These are phyloP conservation scores for Drosophila hawaiiensis DNA, from an alignment of 2,888 invertebrate species.

Conservation along the genomic window DNA sequence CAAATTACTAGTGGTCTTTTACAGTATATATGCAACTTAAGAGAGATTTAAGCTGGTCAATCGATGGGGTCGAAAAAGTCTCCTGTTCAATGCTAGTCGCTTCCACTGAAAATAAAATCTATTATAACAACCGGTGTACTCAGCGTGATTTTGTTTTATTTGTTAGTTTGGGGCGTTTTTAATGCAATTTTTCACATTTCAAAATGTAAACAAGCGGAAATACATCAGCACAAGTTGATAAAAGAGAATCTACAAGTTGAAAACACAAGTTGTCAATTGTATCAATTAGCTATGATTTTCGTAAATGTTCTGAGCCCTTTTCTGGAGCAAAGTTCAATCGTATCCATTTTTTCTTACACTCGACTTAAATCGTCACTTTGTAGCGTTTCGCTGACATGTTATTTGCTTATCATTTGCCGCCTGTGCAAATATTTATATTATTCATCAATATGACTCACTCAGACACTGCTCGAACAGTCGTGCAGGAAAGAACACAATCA, in stretches of 20 bases:
- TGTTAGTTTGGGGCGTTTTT: constrained; percentile 20
- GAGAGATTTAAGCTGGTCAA: background rate
- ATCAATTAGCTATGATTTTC: background rate
- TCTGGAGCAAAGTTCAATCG: background rate
- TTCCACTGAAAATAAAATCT: background rate
- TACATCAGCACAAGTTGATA: background rate
- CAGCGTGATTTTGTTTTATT: background rate
- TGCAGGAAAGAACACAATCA: background rate
- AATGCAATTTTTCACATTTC: constrained; percentile 2
- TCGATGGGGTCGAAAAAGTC: background rate
- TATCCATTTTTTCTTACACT: background rate
- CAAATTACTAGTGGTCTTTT: too few species aligned
- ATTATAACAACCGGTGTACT: background rate
- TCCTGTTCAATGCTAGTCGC: background rate
- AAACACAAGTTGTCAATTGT: background rate
- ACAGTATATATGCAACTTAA: background rate
- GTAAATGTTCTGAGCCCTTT: background rate
- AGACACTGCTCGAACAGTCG: background rate
- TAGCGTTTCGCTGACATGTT: constrained; percentile 15
- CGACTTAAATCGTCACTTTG: background rate
- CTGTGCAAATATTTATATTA: constrained; percentile 49
- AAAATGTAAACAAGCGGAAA: constrained; percentile 7
- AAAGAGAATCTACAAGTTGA: background rate
- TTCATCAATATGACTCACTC: constrained; percentile 47
- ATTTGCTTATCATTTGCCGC: constrained; percentile 46